A percentile compares a stretch with the other conserved stretches of the same genome.
phyloP scores from a whole-genome alignment of 1,140 invertebrate species.

The Musca domestica region DNA sequence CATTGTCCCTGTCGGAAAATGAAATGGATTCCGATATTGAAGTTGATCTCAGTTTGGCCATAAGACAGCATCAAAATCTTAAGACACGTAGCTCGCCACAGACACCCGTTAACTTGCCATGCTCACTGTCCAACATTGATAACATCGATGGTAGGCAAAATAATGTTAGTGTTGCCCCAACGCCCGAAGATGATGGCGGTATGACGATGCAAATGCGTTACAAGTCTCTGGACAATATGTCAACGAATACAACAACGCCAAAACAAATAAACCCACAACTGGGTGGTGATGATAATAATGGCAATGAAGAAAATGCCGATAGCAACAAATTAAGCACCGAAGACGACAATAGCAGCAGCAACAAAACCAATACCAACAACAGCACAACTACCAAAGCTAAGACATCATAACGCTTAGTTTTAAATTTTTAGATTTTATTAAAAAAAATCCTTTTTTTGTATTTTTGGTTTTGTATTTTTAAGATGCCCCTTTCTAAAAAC shows the following conservation, averaged over 20 bases:
- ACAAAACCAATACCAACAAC: neutral
- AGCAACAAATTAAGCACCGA: too few species aligned
- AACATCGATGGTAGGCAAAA: constrained; percentile 1
- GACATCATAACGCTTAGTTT: neutral
- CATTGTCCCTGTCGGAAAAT: constrained; percentile 74
- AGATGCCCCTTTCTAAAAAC: too few species aligned
- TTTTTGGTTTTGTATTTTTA: too few species aligned
- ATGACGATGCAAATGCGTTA: neutral
- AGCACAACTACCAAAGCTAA: neutral
- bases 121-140: constrained; percentile 15
- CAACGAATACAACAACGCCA: constrained; percentile 13
- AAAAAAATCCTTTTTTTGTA: too few species aligned
- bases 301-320: too few species aligned
- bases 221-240: constrained; percentile 7
- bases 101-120: constrained; percentile 20
- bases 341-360: neutral
- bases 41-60: constrained; percentile 36
- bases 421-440: too few species aligned
- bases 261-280: constrained; percentile 22
- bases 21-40: constrained; percentile 68
- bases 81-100: constrained; percentile 35
- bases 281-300: neutral
- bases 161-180: neutral
- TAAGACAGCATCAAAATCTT: constrained; percentile 30
- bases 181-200: constrained; percentile 1